Conservation (phyloP, 2,888 invertebrate species). For the Lottia gigantea region DNA sequence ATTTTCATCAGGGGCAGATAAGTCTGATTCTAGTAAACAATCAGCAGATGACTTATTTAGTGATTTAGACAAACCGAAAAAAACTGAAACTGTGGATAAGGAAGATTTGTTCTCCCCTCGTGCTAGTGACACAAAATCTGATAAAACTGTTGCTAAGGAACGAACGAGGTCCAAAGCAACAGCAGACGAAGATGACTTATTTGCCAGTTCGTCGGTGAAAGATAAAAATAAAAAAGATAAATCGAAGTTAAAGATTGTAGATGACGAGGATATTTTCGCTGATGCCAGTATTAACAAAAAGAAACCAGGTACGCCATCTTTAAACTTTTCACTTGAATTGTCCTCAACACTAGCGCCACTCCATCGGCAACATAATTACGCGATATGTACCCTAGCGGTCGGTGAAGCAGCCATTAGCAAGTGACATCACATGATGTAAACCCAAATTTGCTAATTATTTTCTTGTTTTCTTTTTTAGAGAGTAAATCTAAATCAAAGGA, state of each 20-base stretch:
- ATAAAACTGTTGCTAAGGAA: constrained; percentile 14
- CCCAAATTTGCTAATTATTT: too few relatives aligned
- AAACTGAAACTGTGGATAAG: constrained; percentile 14
- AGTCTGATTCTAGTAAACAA: not conserved
- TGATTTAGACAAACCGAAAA: not conserved
- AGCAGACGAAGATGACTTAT: constrained; percentile 29
- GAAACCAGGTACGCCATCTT: constrained; percentile 20
- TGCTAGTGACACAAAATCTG: constrained; percentile 15
- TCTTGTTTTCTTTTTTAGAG: not conserved
- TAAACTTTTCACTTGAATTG: too few relatives aligned
- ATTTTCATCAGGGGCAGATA: constrained; percentile 7
- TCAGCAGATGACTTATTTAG: constrained; percentile 24
- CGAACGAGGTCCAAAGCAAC: constrained; percentile 11
- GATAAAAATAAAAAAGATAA: constrained; percentile 18
- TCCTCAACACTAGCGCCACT: too few relatives aligned
- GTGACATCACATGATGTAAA: too few relatives aligned
- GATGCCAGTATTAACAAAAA: constrained; percentile 38
- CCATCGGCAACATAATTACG: too few relatives aligned
- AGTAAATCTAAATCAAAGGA: constrained; percentile 14
- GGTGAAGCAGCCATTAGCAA: too few relatives aligned
- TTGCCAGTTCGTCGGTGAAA: constrained; percentile 13
- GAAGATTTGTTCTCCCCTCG: constrained; percentile 36
- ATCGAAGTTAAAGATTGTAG: constrained; percentile 16
- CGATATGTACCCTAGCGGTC: too few relatives aligned
- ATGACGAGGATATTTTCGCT: constrained; percentile 38